Conservation (phyloP, 2,113 vertebrate species). For the Blennius ocellaris region DNA sequence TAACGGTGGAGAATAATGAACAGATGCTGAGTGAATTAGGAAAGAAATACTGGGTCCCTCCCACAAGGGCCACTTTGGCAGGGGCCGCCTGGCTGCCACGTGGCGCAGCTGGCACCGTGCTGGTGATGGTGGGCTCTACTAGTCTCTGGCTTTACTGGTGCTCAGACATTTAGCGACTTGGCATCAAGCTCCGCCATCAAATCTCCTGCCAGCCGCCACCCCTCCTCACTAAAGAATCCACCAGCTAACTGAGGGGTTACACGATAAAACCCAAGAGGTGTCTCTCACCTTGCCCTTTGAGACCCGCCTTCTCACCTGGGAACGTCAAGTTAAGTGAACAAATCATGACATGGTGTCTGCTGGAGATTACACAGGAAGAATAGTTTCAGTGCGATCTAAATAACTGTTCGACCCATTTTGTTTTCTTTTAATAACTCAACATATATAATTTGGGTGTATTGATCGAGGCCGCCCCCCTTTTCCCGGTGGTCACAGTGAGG, state of each 20-base stretch:
- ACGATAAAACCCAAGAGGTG: slow-evolving; percentile 18
- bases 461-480: no score
- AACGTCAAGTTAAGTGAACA: neutral
- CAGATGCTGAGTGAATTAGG: slow-evolving; percentile 89
- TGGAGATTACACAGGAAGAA: neutral
- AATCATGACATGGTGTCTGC: neutral
- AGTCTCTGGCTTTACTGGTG: slow-evolving; percentile 80
- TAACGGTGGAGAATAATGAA: slow-evolving; percentile 84
- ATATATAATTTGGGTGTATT: no score
- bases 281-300: slow-evolving; percentile 21
- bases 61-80: slow-evolving; percentile 86
- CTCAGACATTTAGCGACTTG: slow-evolving; percentile 86
- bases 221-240: slow-evolving; percentile 28
- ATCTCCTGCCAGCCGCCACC: slow-evolving; percentile 69
- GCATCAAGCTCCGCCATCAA: slow-evolving; percentile 68
- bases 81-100: slow-evolving; percentile 82
- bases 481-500: no score
- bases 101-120: slow-evolving; percentile 83
- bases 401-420: no score
- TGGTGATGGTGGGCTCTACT: slow-evolving; percentile 71
- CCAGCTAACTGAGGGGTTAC: slow-evolving; percentile 31
- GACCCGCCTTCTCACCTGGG: slow-evolving; percentile 25
- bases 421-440: no score
- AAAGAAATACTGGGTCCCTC: slow-evolving; percentile 87
- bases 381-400: neutral